These are phyloP conservation scores for Nannospalax galili DNA, from an alignment of 2,113 vertebrate genomes.

Conservation along the genomic window DNA sequence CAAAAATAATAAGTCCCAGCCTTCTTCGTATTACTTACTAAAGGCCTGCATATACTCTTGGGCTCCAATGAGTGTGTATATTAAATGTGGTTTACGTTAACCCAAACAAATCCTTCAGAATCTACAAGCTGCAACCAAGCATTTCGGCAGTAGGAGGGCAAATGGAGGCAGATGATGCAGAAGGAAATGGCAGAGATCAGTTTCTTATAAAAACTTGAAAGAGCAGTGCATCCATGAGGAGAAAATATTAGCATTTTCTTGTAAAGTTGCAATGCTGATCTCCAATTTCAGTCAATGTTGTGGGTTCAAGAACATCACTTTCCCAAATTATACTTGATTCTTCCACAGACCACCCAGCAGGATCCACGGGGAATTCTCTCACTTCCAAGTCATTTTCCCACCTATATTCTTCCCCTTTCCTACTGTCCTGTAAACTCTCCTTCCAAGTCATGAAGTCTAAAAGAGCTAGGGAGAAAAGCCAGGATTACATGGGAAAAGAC, in stretches of 20 bases:
- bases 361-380: background rate
- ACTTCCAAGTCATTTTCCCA: background rate
- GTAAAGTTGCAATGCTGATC: background rate
- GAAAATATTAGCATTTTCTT: background rate
- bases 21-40: slow-evolving; percentile 54
- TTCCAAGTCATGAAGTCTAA: background rate
- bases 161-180: background rate
- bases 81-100: background rate
- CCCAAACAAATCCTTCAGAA: slow-evolving; percentile 29
- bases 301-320: background rate
- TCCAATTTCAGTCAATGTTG: background rate
- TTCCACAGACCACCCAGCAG: background rate
- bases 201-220: background rate
- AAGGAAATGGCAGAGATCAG: background rate
- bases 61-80: background rate
- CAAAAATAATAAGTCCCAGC: slow-evolving; percentile 62
- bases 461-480: background rate
- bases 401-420: background rate
- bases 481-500: background rate
- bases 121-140: background rate
- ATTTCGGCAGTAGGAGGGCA: background rate
- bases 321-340: background rate
- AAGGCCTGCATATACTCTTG: background rate
- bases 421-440: background rate
- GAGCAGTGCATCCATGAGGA: background rate